phyloP scores from a whole-genome alignment of 2,797 vertebrate genomes.

The Luscinia luscinia region DNA sequence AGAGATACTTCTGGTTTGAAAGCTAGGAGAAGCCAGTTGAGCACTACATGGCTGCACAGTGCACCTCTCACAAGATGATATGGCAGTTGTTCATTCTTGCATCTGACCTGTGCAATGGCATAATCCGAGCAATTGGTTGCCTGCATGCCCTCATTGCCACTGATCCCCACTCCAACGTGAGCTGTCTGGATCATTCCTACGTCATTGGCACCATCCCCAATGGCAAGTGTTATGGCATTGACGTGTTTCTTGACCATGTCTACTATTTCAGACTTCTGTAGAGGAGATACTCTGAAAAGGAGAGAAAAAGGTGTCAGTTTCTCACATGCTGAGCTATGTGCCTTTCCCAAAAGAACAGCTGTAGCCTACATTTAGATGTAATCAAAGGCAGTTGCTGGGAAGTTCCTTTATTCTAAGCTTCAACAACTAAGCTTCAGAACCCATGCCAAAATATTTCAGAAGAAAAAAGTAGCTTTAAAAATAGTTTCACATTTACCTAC shows the following conservation, averaged over 20 bases:
- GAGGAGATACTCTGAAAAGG: constrained; percentile 90
- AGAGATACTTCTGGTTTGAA: neutral
- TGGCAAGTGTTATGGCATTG: constrained; percentile 96
- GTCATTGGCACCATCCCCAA: constrained; percentile 97
- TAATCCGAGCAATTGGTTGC: constrained; percentile 98
- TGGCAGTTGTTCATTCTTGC: neutral
- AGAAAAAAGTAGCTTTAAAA: constrained; percentile 58
- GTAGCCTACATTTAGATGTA: constrained; percentile 67
- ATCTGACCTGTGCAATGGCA: constrained; percentile 95
- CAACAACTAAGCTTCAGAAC: constrained; percentile 50
- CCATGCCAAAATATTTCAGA: constrained; percentile 63
- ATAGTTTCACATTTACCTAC: neutral
- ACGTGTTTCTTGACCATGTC: constrained; percentile 99
- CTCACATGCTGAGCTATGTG: constrained; percentile 20
- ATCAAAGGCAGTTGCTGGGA: constrained; percentile 62
- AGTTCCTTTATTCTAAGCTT: constrained; percentile 41
- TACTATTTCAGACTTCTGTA: constrained; percentile 99
- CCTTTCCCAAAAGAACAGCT: constrained; percentile 69
- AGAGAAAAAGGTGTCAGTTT: constrained; percentile 70
- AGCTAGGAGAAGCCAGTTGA: neutral
- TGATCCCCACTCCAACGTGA: constrained; percentile 97
- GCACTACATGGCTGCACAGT: neutral
- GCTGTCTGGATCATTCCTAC: constrained; percentile 99
- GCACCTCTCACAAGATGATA: neutral
- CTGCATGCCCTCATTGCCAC: constrained; percentile 98